Evolutionary conservation across 37 sponge, comb jelly and placozoan genomes (phyloP).

Genomic region (Dysidea cf. avara): DNA sequence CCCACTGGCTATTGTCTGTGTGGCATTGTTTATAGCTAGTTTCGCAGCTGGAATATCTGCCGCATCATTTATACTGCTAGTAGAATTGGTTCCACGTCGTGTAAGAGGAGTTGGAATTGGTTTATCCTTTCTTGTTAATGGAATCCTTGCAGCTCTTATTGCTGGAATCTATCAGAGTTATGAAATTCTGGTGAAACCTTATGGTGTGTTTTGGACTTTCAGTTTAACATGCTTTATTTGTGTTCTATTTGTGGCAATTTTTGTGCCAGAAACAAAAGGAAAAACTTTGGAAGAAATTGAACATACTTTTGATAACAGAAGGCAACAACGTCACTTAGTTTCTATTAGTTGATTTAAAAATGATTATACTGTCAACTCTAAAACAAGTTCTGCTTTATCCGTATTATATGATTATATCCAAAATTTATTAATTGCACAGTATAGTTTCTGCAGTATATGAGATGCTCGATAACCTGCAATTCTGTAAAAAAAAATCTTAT

Average conservation of each 20-base stretch:
- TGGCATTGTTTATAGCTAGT: conserved; percentile 58
- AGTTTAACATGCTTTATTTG: conserved; percentile 29
- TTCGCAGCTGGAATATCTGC: conserved; percentile 85
- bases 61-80: conserved; percentile 75
- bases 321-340: too few species aligned
- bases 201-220: conserved; percentile 68
- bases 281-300: conserved; percentile 83
- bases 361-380: too few species aligned
- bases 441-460: too few species aligned
- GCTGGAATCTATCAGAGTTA: conserved; percentile 36
- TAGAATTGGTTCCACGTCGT: conserved; percentile 73
- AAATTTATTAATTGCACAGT: too few species aligned
- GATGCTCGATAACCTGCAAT: too few species aligned
- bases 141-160: conserved; percentile 60
- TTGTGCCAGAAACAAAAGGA: conserved; percentile 91
- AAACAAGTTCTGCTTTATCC: too few species aligned
- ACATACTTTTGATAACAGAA: conserved; percentile 44
- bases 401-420: too few species aligned
- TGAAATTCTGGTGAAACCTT: neutral
- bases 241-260: conserved; percentile 67
- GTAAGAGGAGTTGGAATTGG: conserved; percentile 60
- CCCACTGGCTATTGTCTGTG: too few species aligned
- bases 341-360: too few species aligned
- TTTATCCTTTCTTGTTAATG: conserved; percentile 59
- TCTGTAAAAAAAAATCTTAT: too few species aligned